Evolutionary conservation across 92 coral and sea anemone species (phyloP), one percentile per base, ranked within the genome.

Genomic region (Diadumene lineata): DNA sequence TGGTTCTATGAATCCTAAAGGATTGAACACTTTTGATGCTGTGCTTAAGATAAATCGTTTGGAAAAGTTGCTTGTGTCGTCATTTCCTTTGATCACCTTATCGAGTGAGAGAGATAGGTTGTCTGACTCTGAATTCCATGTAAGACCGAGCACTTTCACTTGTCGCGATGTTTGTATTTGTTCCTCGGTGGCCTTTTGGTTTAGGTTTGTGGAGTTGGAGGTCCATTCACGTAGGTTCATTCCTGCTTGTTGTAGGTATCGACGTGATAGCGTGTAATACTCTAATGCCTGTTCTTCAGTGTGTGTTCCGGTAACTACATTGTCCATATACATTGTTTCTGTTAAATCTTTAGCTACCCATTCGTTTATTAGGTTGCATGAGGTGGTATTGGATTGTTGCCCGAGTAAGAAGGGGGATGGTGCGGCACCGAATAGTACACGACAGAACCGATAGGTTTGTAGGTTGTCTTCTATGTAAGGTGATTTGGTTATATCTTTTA

Each of bases 381-480:
- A 86, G 81, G 73, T 86, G 91, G 27, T 81, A 68, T 60, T 86
- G 60, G 29, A 86, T 69, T 25, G 90, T 85, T 34, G 90, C 79
- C 43, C 75, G 25, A 85, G 27, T 44, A 85, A 73, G 55, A 85
- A 85, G 7, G 89, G 85, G 11, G 73, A 84, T 44, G 81, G 64
- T 11, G 84, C 18, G 1, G 90, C 80, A 46, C 84, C 81, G 50
- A 81, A 76, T 73, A 85, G 18, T 8, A 86, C 72, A 17, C 84
- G 48, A 29, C 77, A 70, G 68, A 78, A 87, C 1, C 82, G 84
- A 53, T 81, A 87, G 22, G 60, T 68, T 26, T 28, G 21, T 73
- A 81, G 72, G 11, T 60, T 78, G 64, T 81, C 81, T 9, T 76
- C 72, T 0, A 80, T 86, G 31, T 86, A 66, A 22, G 17, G 50